Evolutionary conservation across 2,113 vertebrate species (phyloP).

Genomic region (Noturus placidus): DNA sequence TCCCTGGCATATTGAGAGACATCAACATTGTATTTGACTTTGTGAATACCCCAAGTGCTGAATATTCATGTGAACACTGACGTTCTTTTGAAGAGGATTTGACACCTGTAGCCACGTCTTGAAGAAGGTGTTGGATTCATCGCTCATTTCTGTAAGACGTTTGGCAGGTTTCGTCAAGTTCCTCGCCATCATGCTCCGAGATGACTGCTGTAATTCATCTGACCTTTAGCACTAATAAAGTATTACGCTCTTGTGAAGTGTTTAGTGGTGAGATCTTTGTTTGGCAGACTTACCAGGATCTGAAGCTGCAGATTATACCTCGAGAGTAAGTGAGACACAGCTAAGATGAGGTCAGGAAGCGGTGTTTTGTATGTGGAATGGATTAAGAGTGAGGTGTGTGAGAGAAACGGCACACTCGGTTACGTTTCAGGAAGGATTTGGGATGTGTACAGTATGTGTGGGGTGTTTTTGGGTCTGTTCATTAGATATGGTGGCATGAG

Average conservation of each 20-base stretch:
- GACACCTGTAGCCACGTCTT: not conserved
- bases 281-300: constrained; percentile 21
- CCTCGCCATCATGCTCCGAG: constrained; percentile 36
- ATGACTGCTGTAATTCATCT: constrained; percentile 31
- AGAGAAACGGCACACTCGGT: constrained; percentile 49
- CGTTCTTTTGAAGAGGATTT: not conserved
- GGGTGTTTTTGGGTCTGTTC: constrained; percentile 51
- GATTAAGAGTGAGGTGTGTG: constrained; percentile 9
- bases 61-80: not conserved
- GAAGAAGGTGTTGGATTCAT: not conserved
- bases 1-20: too few species aligned
- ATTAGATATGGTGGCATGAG: constrained; percentile 61
- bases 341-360: not conserved
- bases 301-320: constrained; percentile 15
- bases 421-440: not conserved
- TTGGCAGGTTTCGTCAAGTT: constrained; percentile 9
- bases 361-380: not conserved
- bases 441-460: constrained; percentile 38
- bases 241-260: constrained; percentile 22
- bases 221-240: constrained; percentile 25
- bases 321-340: not conserved
- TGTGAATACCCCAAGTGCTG: not conserved
- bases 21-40: not conserved
- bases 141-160: not conserved
- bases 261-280: constrained; percentile 30